These are phyloP conservation scores for Coptodon bakossiorum DNA, from an alignment of 2,113 vertebrate species.

Conservation along the genomic window DNA sequence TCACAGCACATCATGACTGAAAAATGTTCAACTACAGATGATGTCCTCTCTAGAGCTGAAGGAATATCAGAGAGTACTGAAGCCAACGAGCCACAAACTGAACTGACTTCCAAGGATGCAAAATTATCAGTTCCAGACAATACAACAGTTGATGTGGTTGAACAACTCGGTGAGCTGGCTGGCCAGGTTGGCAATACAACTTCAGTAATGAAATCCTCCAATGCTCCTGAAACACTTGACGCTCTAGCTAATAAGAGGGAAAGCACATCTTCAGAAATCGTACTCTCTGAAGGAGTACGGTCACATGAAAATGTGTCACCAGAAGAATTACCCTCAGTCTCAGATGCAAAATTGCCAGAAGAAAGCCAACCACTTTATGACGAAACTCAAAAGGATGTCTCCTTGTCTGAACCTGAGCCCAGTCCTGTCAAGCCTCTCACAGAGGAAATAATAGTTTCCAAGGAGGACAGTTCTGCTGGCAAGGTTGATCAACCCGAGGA, in stretches of 20 bases:
- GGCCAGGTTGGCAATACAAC: not conserved
- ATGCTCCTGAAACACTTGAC: not conserved
- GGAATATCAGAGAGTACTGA: not conserved
- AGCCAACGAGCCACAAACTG: not conserved
- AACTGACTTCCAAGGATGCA: not conserved
- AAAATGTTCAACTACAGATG: not conserved
- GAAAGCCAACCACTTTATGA: not conserved
- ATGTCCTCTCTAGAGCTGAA: not conserved
- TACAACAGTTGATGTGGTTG: not conserved
- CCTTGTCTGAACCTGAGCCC: not conserved
- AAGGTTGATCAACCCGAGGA: slow-evolving; percentile 3
- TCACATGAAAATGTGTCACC: not conserved
- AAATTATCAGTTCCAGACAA: not conserved
- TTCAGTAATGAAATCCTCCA: not conserved
- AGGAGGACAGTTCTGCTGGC: not conserved
- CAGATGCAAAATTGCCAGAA: not conserved
- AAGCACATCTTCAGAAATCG: not conserved
- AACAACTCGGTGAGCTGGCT: not conserved
- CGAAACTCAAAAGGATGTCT: not conserved
- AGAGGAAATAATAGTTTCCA: slow-evolving; percentile 3
- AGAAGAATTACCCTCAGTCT: not conserved
- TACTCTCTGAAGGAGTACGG: not conserved
- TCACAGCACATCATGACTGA: not conserved
- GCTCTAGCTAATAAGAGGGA: not conserved
- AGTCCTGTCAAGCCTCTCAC: not conserved